Conservation (phyloP, 2,797 vertebrate species). For the Neopelma chrysocephalum region DNA sequence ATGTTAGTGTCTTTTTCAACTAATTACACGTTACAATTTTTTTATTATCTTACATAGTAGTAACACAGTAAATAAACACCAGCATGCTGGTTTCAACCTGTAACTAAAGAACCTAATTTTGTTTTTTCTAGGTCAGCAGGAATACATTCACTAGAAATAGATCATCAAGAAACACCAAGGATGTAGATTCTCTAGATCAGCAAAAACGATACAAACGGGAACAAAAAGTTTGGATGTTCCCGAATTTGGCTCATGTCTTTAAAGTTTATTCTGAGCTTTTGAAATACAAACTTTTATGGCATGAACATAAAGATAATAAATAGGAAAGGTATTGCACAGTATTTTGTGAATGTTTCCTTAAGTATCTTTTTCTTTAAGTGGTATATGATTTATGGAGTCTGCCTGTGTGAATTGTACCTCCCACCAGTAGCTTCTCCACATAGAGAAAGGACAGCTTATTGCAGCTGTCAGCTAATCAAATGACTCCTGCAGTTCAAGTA, state of each 20-base stretch:
- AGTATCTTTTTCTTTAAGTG: constrained; percentile 26
- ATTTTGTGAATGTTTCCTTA: neutral
- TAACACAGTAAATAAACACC: neutral
- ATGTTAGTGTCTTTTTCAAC: neutral
- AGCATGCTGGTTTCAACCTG: neutral
- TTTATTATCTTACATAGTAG: neutral
- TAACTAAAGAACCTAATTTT: neutral
- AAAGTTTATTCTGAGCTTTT: neutral
- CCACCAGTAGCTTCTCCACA: constrained; percentile 30
- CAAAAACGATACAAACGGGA: neutral
- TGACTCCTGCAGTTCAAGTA: constrained; percentile 36
- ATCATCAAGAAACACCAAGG: neutral
- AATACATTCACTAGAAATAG: neutral
- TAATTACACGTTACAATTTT: neutral
- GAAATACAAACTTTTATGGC: neutral
- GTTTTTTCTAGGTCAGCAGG: neutral
- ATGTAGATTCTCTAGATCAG: neutral
- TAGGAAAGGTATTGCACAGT: neutral
- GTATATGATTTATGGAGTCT: constrained; percentile 16
- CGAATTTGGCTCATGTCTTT: neutral
- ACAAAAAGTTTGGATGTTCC: neutral
- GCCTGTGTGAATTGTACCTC: constrained; percentile 30
- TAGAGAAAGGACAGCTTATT: constrained; percentile 29
- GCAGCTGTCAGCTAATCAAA: constrained; percentile 53
- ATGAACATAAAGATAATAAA: neutral